Percentiles rank a stretch among this genome's conserved stretches.
Evolutionary conservation across 2,888 invertebrate species (phyloP).

Genomic region (Cephus pygmeus): DNA sequence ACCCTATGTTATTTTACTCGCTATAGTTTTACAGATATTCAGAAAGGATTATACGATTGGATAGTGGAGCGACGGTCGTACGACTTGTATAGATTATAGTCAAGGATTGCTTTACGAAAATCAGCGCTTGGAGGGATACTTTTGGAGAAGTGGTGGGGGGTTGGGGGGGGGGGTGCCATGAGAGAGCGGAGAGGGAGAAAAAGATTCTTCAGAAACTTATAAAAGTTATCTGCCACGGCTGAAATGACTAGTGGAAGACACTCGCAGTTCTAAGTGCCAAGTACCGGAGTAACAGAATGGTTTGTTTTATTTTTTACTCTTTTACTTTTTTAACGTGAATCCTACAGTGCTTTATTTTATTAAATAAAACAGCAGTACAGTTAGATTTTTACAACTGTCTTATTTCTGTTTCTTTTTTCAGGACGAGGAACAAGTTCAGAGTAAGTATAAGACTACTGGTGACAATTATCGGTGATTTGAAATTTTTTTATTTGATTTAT

Average conservation of each 20-base stretch:
- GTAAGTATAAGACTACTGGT: constrained; percentile 40
- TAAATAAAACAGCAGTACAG: too few species aligned
- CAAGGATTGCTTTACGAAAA: too few species aligned
- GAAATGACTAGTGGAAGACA: constrained; percentile 47
- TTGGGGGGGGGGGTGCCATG: constrained; percentile 16
- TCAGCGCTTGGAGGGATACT: too few species aligned
- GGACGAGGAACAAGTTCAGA: constrained; percentile 57
- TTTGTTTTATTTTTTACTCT: neutral
- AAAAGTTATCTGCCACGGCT: constrained; percentile 53
- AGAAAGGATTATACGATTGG: too few species aligned
- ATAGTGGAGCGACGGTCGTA: too few species aligned
- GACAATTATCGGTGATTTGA: constrained; percentile 15
- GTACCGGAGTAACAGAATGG: neutral
- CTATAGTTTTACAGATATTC: too few species aligned
- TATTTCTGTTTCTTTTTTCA: constrained; percentile 47
- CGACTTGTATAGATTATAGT: too few species aligned
- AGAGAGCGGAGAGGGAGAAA: constrained; percentile 26
- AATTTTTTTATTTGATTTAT: constrained; percentile 13
- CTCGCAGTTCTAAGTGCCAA: constrained; percentile 18
- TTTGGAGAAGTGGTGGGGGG: neutral
- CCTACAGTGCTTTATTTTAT: too few species aligned
- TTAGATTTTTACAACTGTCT: neutral
- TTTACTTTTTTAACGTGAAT: neutral
- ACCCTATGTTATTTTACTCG: too few species aligned
- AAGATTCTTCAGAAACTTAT: constrained; percentile 50